These are phyloP conservation scores for Drosophila melanica DNA, from an alignment of 1,140 invertebrate species.

Conservation along the genomic window DNA sequence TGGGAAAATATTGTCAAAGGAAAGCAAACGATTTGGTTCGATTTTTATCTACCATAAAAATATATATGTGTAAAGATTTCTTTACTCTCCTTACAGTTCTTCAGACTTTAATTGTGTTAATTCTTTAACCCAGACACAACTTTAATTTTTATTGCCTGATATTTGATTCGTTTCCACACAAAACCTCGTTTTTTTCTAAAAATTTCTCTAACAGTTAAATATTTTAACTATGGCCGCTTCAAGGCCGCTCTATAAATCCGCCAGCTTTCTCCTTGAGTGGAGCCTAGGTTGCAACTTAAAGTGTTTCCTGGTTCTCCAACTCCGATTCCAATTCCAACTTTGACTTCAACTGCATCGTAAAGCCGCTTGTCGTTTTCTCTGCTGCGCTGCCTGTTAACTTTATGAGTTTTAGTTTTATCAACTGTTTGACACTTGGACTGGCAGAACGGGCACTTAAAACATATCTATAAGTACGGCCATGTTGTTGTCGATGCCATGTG, in stretches of 20 bases:
- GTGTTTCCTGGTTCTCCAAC: slow-evolving; percentile 30
- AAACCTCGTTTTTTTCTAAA: neutral
- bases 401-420: slow-evolving; percentile 64
- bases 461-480: slow-evolving; percentile 39
- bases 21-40: too few relatives aligned
- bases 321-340: neutral
- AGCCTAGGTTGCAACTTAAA: slow-evolving; percentile 6
- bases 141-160: too few relatives aligned
- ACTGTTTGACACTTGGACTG: slow-evolving; percentile 66
- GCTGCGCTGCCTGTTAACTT: slow-evolving; percentile 19
- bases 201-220: neutral
- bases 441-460: slow-evolving; percentile 56
- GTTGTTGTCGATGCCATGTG: slow-evolving; percentile 54
- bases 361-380: slow-evolving; percentile 1
- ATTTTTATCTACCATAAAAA: too few relatives aligned
- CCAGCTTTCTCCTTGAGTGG: slow-evolving; percentile 8
- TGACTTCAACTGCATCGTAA: neutral
- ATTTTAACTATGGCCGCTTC: neutral
- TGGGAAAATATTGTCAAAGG: neutral
- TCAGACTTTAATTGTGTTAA: too few relatives aligned
- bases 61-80: too few relatives aligned
- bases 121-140: too few relatives aligned
- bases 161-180: too few relatives aligned
- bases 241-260: slow-evolving; percentile 32
- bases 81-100: too few relatives aligned